Base-by-base conservation (phyloP, 2,113 vertebrate species). In the Apteryx mantelli region DNA sequence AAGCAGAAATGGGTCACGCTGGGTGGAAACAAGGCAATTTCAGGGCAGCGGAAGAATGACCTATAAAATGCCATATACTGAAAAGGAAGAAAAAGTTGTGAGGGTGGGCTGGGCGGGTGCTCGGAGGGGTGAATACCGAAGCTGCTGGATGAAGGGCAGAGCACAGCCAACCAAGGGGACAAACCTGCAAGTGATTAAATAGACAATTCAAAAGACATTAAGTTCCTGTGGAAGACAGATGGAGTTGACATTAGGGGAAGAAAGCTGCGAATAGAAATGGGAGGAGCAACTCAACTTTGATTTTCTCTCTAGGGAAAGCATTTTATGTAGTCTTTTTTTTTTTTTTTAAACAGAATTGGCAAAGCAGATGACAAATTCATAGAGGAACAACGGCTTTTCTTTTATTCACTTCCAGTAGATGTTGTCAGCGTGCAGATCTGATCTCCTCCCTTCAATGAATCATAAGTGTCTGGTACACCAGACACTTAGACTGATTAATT, bases 121-220 rank as follows among this genome's bases (percentile, higher is more conserved):
- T 65, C 48, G 28, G 3, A 28, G 42, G 25, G 63, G 17, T 1
- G 7, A 83, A 61, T 5, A 5, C 21, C 46, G 66, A 55, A 42
- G 64, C 78, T 92, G 93, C 89, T 71, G 89, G 91, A 94, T 94
- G 89, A 96, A 96, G 93, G 95, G 75, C 91, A 96, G 75, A 76
- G 46, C 20, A 42, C 56, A 82, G 50, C 70, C 88, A 84, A 70
- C 81, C 44, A 82, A 86, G 50, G 68, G 81, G 89, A 94, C n/a
- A 87, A 83, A 91, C 63, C 21, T 80, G 87, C 38, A 78, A 89
- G 71, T 93, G 92, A 97, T 96, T 97, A 97, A 97, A 93, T 55
- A 96, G 93, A 94, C 91, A 69, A 87, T 96, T 95, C 85, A 93
- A 96, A 95, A 94, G 91, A 91, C 56, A 89, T 89, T 96, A 94